Base-by-base conservation (phyloP, 1,140 invertebrate species). In the Bombus turneri region DNA sequence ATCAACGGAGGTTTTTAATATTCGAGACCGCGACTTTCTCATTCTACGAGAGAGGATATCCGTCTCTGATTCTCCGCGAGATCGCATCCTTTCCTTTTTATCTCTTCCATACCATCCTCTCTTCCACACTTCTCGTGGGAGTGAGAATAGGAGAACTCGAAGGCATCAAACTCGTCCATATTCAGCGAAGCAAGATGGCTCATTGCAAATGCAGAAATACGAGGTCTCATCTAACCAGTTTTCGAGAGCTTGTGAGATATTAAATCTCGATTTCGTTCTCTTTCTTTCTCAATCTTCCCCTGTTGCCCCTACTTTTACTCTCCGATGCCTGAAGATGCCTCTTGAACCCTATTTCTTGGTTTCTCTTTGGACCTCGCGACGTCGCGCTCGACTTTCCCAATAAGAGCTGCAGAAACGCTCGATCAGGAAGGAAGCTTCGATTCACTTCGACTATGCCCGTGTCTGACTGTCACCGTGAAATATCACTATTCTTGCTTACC, bases 141-240 rank as follows among this genome's bases (percentile, higher is more conserved):
- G 72, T 76, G 85, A 84, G 76, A 91, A 87, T 89, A 73, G 81
- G 76, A 86, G 86, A 91, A 83, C 64, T 90, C 62, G 72, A 72
- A 78, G 57, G 73, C 85, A 80, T 86, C 81, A 69, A 72, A 86
- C 75, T 85, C 77, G 53, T 83, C 68, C 57, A 75, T 66, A 66
- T 89, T 78, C 79, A 47, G 62, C 47, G 73, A 59, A 25, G 81
- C 73, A 90, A 88, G 85, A 87, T 86, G 87, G 72, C 85, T 92
- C 87, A 89, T 92, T 90, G 78, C 64, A 28, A 69, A 92, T 90
- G 83, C 90, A 91, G 90, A 91, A 92, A 89, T 83, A 83, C 86
- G 68, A 87, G 73, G 43, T 88, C 79, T 69, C 86, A 86, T 87
- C 89, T 86, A 91, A 86, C 81, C 78, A 80, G 71, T 71, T 74